Evolutionary conservation across 2,888 invertebrate genomes (phyloP).

Genomic region (Perizoma flavofasciatum): DNA sequence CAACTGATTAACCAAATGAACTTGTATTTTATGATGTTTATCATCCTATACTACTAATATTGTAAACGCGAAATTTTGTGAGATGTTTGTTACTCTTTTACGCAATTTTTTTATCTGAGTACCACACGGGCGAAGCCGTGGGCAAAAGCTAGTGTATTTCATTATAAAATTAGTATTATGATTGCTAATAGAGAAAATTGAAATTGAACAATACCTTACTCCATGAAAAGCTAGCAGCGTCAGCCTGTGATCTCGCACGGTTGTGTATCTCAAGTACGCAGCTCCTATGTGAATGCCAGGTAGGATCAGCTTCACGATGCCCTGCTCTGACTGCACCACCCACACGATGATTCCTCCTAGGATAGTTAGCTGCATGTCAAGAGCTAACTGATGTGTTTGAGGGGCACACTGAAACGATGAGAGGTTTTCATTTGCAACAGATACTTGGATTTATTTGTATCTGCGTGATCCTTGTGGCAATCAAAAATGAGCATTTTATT

Average conservation of each 20-base stretch:
- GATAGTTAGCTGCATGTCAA: constrained; percentile 89
- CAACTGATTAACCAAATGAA: too few species aligned
- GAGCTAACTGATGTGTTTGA: constrained; percentile 88
- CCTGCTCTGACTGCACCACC: constrained; percentile 82
- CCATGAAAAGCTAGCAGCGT: constrained; percentile 87
- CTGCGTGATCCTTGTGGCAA: too few species aligned
- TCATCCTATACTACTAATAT: too few species aligned
- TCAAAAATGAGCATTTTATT: too few species aligned
- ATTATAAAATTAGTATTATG: too few species aligned
- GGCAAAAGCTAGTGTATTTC: too few species aligned
- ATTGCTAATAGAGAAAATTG: too few species aligned
- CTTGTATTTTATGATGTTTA: too few species aligned
- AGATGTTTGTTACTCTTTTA: too few species aligned
- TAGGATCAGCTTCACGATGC: constrained; percentile 80
- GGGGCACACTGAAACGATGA: constrained; percentile 86
- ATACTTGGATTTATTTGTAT: not conserved
- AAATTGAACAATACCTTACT: constrained; percentile 81
- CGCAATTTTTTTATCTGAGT: too few species aligned
- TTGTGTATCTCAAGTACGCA: constrained; percentile 85
- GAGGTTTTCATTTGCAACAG: not conserved
- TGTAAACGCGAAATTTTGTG: too few species aligned
- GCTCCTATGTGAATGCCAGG: constrained; percentile 83
- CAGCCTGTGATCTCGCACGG: constrained; percentile 84
- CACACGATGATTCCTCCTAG: constrained; percentile 86
- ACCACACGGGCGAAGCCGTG: too few species aligned